A percentile compares a stretch with the other conserved stretches of the same genome.
Conservation (phyloP, 2,113 vertebrate species). For the Chionodraco myersi region DNA sequence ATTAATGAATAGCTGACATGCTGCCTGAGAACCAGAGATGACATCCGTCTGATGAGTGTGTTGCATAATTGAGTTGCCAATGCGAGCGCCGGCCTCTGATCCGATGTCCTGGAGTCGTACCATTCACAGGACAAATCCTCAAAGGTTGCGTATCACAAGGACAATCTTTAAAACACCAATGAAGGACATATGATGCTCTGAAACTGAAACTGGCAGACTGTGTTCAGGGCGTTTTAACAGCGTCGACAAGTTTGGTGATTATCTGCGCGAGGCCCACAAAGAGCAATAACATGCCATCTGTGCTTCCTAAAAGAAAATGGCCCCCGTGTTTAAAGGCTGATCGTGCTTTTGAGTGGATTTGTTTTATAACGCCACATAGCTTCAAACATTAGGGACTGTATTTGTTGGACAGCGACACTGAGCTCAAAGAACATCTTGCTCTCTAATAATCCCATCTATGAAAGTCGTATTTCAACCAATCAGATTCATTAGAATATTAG, state of each 20-base stretch:
- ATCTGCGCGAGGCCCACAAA: constrained; percentile 55
- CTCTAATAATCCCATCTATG: background rate
- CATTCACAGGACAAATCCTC: constrained; percentile 41
- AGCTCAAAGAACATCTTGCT: background rate
- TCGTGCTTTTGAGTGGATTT: constrained; percentile 37
- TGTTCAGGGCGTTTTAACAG: constrained; percentile 53
- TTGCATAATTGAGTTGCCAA: constrained; percentile 63
- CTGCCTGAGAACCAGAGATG: constrained; percentile 38
- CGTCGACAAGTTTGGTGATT: constrained; percentile 58
- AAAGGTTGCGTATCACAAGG: constrained; percentile 42
- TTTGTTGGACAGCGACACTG: constrained; percentile 8
- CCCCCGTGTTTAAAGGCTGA: constrained; percentile 55
- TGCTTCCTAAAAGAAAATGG: constrained; percentile 67
- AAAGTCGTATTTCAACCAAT: constrained; percentile 1
- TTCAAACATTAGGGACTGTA: constrained; percentile 35
- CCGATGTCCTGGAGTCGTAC: constrained; percentile 39
- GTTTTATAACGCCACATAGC: constrained; percentile 31
- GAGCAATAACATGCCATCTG: constrained; percentile 77
- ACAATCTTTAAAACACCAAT: constrained; percentile 34
- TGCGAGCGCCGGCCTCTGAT: constrained; percentile 47
- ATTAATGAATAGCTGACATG: constrained; percentile 71
- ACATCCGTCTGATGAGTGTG: constrained; percentile 54
- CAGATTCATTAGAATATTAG: constrained; percentile 4
- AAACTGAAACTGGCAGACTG: constrained; percentile 40
- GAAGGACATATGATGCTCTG: constrained; percentile 28